Evolutionary conservation across 2,113 vertebrate genomes (phyloP).

Genomic region (Morphnarchus princeps): DNA sequence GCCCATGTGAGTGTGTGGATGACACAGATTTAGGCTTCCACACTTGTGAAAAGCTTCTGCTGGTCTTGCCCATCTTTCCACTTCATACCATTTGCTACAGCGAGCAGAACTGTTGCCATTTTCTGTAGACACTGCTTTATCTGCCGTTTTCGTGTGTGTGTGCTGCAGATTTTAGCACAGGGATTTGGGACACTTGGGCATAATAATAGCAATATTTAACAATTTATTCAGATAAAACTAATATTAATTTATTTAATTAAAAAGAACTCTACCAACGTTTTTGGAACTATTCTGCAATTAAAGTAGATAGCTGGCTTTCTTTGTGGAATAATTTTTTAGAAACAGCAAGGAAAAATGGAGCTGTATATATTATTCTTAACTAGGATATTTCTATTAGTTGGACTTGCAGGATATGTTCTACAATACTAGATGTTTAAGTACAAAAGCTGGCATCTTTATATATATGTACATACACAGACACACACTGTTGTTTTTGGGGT

Average conservation of each 20-base stretch:
- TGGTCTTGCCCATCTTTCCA: neutral
- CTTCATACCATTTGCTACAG: neutral
- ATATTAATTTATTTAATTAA: conserved; percentile 99
- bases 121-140: conserved; percentile 33
- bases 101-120: conserved; percentile 10
- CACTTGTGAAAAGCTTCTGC: conserved; percentile 18
- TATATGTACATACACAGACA: conserved; percentile 57
- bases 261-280: conserved; percentile 79
- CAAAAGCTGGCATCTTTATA: conserved; percentile 70
- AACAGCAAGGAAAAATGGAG: conserved; percentile 71
- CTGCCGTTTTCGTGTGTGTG: conserved; percentile 7
- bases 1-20: neutral
- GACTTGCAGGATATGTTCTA: conserved; percentile 59
- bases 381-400: conserved; percentile 70
- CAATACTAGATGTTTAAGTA: conserved; percentile 59
- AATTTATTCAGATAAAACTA: conserved; percentile 88
- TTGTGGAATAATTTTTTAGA: conserved; percentile 66
- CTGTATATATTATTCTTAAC: conserved; percentile 71
- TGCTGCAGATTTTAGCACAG: conserved; percentile 56
- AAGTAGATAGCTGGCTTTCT: conserved; percentile 66
- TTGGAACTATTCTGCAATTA: conserved; percentile 76
- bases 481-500: neutral
- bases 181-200: conserved; percentile 63
- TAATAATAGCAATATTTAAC: conserved; percentile 92
- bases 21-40: neutral